Conservation (phyloP, 2,888 invertebrate genomes). For the Sphaerophoria rueppellii region DNA sequence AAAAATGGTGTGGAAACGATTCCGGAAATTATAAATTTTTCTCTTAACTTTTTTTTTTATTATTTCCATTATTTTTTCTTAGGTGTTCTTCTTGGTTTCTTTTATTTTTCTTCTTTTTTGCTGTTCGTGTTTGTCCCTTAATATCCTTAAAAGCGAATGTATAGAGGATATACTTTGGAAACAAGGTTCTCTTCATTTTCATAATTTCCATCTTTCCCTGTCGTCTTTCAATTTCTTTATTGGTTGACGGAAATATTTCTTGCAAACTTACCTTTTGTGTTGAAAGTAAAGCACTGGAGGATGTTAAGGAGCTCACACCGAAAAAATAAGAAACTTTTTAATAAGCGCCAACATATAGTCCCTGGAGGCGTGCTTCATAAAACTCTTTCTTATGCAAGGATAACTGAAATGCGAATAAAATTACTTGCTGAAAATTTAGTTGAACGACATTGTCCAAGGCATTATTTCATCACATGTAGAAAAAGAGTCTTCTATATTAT, state of each 20-base stretch:
- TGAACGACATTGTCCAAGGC: slow-evolving; percentile 35
- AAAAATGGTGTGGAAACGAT: slow-evolving; percentile 72
- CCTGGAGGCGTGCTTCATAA: slow-evolving; percentile 9
- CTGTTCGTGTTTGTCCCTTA: slow-evolving; percentile 36
- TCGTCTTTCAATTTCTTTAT: slow-evolving; percentile 66
- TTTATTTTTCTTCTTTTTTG: slow-evolving; percentile 1
- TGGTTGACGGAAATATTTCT: slow-evolving; percentile 72
- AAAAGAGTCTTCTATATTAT: slow-evolving; percentile 12
- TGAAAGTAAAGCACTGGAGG: slow-evolving; percentile 41
- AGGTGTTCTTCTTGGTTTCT: slow-evolving; percentile 5
- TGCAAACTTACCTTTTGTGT: slow-evolving; percentile 66
- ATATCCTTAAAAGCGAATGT: slow-evolving; percentile 57
- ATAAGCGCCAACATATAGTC: slow-evolving; percentile 55
- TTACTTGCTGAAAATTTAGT: slow-evolving; percentile 53
- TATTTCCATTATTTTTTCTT: slow-evolving; percentile 19
- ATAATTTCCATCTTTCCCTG: slow-evolving; percentile 51
- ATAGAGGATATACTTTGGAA: slow-evolving; percentile 59
- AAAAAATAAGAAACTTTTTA: slow-evolving; percentile 56
- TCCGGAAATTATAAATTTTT: slow-evolving; percentile 72
- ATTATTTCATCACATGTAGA: slow-evolving; percentile 46
- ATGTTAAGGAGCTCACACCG: slow-evolving; percentile 25
- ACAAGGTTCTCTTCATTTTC: slow-evolving; percentile 70
- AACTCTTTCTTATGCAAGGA: slow-evolving; percentile 42
- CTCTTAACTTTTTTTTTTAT: slow-evolving; percentile 12
- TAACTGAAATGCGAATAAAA: slow-evolving; percentile 23